Evolutionary conservation across 2,113 vertebrate genomes (phyloP).

Genomic region (Oreocharis arfaki): DNA sequence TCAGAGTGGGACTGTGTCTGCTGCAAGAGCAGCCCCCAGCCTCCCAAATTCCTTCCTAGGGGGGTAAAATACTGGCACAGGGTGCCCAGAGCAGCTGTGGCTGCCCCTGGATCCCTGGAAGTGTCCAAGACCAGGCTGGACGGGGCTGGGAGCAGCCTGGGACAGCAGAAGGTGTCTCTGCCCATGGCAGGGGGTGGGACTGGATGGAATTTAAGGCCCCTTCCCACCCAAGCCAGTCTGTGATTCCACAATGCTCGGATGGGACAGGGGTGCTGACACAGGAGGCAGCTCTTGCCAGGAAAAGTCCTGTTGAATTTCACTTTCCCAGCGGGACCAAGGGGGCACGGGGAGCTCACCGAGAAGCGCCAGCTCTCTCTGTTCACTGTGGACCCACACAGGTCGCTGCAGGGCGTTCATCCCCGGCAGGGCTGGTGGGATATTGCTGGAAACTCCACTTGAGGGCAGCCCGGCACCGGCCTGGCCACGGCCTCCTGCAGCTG

Average conservation of each 20-base stretch:
- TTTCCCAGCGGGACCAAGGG: rapidly evolving
- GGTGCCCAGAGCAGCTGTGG: neutral
- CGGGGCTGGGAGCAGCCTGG: neutral
- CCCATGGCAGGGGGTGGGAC: rapidly evolving
- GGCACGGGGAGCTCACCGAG: neutral
- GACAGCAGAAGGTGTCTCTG: neutral
- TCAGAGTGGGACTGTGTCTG: neutral
- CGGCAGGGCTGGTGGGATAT: rapidly evolving
- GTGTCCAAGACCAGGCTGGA: neutral
- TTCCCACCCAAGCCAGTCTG: neutral
- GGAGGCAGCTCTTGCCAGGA: neutral
- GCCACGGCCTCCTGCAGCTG: neutral
- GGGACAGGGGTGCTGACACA: neutral
- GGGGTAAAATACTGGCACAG: neutral
- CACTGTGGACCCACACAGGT: rapidly evolving
- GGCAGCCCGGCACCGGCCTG: neutral
- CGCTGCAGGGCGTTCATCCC: rapidly evolving
- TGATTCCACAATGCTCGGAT: neutral
- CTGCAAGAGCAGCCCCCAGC: neutral
- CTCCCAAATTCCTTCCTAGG: neutral
- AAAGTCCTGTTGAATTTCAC: neutral
- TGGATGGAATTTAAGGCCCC: neutral
- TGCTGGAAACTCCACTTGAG: neutral
- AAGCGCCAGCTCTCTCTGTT: rapidly evolving
- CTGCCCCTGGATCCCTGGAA: neutral